Conservation (phyloP, 2,888 invertebrate genomes). For the Hemaris fuciformis region DNA sequence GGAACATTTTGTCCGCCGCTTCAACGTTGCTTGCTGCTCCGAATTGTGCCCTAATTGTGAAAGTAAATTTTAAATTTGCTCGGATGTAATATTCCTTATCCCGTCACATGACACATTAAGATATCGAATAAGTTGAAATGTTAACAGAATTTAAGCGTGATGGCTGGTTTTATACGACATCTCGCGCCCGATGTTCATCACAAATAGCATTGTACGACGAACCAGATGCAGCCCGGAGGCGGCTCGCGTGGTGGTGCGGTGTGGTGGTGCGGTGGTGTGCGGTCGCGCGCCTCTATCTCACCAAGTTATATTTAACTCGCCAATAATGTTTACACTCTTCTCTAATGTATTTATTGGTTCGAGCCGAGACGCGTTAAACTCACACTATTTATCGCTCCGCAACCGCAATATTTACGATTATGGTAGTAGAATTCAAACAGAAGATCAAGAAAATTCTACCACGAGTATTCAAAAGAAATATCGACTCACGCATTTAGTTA, state of each 20-base stretch:
- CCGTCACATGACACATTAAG: background rate
- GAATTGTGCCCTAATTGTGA: background rate
- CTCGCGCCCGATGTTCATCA: background rate
- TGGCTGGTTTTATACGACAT: background rate
- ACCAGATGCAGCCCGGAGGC: background rate
- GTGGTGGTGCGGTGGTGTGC: background rate
- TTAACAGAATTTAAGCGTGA: background rate
- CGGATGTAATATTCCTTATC: background rate
- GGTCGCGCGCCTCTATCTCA: background rate
- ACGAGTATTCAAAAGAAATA: background rate
- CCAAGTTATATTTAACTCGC: slow-evolving; percentile 3
- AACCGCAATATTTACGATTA: slow-evolving; percentile 5
- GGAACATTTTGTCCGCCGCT: background rate
- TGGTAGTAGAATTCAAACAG: background rate
- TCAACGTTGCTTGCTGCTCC: background rate
- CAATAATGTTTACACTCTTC: slow-evolving; percentile 4
- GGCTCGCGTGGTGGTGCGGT: background rate
- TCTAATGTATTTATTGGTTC: slow-evolving; percentile 5
- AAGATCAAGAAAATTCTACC: background rate
- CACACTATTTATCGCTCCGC: background rate
- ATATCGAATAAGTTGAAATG: background rate
- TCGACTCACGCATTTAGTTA: background rate
- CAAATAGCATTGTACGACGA: background rate
- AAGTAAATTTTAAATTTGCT: background rate
- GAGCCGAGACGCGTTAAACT: background rate